Base-by-base conservation (phyloP, 2,113 vertebrate genomes). In the Varanus salvator region DNA sequence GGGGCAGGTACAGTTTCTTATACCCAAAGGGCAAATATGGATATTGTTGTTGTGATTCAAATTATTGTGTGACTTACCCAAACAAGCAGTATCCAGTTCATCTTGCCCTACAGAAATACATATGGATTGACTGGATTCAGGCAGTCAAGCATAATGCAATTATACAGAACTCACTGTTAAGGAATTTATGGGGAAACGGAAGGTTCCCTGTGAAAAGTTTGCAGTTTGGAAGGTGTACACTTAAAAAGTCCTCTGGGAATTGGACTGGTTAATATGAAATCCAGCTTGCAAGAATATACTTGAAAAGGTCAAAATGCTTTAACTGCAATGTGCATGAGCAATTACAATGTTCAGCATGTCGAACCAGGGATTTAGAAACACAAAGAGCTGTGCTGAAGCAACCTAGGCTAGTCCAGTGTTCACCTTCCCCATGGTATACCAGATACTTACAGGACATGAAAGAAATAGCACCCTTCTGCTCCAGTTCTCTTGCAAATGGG, bases 121-220 rank as follows among this genome's bases (percentile, higher is more conserved):
- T 4, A 34, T 72, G 23, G n/a, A 27, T 86, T 88, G 44, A 69
- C 0, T 29, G 50, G 88, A 88, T 90, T 80, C 85, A 84, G 89
- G 12, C 6, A 25, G 2, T 91, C 89, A 19, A 68, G 72, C 29
- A 57, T 60, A 84, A 90, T 92, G 34, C 44, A 78, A 77, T 1
- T 77, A 91, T 14, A 68, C 11, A 76, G 74, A 91, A 57, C 17
- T 87, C 68, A 60, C 74, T 88, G 64, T 78, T 87, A 78, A 87
- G 72, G 60, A 87, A 57, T 90, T 80, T 81, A 83, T 76, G 77
- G 48, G 80, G 64, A 44, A 84, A 69, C 57, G n/a, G 60, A 84
- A 21, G n/a, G 25, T 91, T 84, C 57, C 17, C 57, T 44, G 74
- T 74, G 83, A 69, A 78, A 71, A 69, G 27, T 84, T 54, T 57